Conservation (phyloP, 2,888 invertebrate species). For the Abrostola tripartita region DNA sequence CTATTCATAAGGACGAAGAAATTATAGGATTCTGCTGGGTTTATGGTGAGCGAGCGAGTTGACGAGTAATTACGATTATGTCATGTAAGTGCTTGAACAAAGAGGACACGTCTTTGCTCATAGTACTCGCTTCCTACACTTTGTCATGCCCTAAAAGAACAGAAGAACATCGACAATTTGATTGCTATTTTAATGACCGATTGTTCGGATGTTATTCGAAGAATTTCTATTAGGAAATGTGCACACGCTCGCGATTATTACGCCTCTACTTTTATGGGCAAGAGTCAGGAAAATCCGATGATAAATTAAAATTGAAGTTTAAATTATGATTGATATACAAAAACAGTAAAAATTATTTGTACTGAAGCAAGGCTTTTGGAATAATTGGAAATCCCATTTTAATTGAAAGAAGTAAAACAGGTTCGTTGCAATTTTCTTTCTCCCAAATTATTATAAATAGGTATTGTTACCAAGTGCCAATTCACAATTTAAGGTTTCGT, state of each 20-base stretch:
- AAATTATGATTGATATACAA: no score
- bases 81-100: constrained; percentile 58
- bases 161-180: constrained; percentile 29
- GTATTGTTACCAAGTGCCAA: no score
- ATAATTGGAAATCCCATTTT: no score
- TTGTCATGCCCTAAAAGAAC: constrained; percentile 53
- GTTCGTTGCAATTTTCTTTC: no score
- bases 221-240: constrained; percentile 11
- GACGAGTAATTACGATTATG: constrained; percentile 55
- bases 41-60: constrained; percentile 52
- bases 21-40: constrained; percentile 37
- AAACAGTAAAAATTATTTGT: no score
- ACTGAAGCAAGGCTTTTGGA: no score
- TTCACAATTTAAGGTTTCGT: no score
- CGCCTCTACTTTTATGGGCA: neutral
- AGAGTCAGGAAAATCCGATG: constrained; percentile 6
- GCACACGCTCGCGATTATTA: neutral
- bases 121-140: constrained; percentile 49
- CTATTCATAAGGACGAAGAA: constrained; percentile 55
- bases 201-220: constrained; percentile 42
- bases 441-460: no score
- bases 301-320: neutral
- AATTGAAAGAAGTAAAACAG: no score
- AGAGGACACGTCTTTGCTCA: constrained; percentile 49
- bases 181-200: constrained; percentile 35